Evolutionary conservation across 2,113 vertebrate genomes (phyloP).

Genomic region (Polyodon spathula): DNA sequence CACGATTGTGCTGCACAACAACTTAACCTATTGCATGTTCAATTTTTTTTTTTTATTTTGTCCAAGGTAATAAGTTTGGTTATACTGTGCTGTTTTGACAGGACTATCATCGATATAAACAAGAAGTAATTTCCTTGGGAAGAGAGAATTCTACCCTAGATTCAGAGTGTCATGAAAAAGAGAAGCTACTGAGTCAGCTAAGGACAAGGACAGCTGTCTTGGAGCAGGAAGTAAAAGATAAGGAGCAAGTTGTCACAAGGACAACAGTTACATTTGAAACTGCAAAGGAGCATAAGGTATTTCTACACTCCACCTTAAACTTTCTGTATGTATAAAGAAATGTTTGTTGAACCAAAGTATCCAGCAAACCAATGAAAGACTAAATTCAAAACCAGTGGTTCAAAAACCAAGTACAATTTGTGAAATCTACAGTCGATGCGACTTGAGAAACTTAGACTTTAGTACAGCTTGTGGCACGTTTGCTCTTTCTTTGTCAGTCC

Average conservation of each 20-base stretch:
- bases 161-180: conserved; percentile 16
- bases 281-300: conserved; percentile 13
- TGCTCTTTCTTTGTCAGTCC: too few relatives aligned
- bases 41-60: too few relatives aligned
- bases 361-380: too few relatives aligned
- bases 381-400: too few relatives aligned
- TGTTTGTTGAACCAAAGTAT: too few relatives aligned
- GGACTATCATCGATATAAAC: conserved; percentile 22
- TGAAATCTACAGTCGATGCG: too few relatives aligned
- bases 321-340: too few relatives aligned
- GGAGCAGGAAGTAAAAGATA: conserved; percentile 25
- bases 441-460: too few relatives aligned
- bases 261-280: conserved; percentile 14
- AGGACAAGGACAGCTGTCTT: conserved; percentile 13
- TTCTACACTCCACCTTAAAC: not conserved
- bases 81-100: conserved; percentile 13
- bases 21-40: too few relatives aligned
- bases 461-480: too few relatives aligned
- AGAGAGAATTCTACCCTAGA: conserved; percentile 24
- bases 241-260: conserved; percentile 13
- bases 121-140: conserved; percentile 19
- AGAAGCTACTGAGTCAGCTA: conserved; percentile 17
- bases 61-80: not conserved
- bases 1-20: too few relatives aligned
- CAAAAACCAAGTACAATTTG: too few relatives aligned